Base-by-base conservation (phyloP, 2,888 invertebrate genomes). In the Theodoxus fluviatilis region DNA sequence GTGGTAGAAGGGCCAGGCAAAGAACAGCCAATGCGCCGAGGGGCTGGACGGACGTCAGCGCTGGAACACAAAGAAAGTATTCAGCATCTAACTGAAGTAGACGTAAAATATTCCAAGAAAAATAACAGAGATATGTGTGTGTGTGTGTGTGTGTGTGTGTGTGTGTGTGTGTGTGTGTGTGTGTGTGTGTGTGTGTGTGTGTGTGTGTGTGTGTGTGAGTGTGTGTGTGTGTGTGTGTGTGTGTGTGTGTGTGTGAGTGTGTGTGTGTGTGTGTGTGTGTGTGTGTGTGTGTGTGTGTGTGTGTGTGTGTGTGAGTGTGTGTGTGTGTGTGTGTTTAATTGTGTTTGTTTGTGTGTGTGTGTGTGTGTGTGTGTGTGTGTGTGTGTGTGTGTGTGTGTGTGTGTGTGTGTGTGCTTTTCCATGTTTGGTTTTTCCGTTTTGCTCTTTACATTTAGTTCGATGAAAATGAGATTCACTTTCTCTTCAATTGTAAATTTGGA, bases 101-200 rank as follows among this genome's bases (percentile, higher is more conserved):
- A n/a, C n/a, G n/a, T n/a, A n/a, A n/a, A n/a, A n/a, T n/a, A n/a
- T n/a, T n/a, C n/a, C n/a, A n/a, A n/a, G n/a, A n/a, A n/a, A n/a
- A n/a, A n/a, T n/a, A n/a, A n/a, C n/a, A n/a, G n/a, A n/a, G n/a
- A n/a, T n/a, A 33, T 28, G 61, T 35, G 61, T 35, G 61, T 35
- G 61, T 61, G 61, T 35, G 31, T n/a, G 35, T 35, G 61, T 35
- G 35, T 18, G n/a, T 61, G 35, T 61, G 35, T 35, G 61, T 35
- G 59, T 33, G 59, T 59, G 59, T 59, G 33, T 59, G 59, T 33
- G 33, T 59, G 59, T 59, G 59, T 33, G 15, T 59, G 59, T 33
- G 59, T 18, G 59, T 59, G 59, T 59, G 18, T 52, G 52, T 52
- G 52, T 52, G 52, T 52, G 52, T 52, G 52, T 3, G 4, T 25